Percentiles rank a stretch among this genome's conserved stretches.
phyloP scores from a whole-genome alignment of 1,140 invertebrate genomes.

The Neodiprion fabricii region DNA sequence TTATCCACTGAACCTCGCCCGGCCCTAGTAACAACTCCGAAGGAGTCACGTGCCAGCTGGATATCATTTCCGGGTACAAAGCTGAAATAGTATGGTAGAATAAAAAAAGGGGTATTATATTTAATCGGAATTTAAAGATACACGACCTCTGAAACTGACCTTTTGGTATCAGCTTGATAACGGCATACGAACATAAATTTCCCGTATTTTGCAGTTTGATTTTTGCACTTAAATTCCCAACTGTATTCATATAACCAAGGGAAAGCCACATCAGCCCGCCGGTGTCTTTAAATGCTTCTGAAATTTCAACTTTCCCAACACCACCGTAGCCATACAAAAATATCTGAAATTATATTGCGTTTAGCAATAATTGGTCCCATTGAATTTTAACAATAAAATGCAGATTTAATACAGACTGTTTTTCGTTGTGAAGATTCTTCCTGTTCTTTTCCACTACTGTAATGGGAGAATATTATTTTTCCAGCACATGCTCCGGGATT shows the following conservation, averaged over 20 bases:
- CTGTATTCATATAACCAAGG: conserved; percentile 56
- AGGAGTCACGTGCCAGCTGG: conserved; percentile 53
- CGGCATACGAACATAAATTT: conserved; percentile 56
- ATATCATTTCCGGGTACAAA: conserved; percentile 49
- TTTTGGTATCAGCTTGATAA: conserved; percentile 57
- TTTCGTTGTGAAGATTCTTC: conserved; percentile 45
- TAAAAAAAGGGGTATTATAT: conserved; percentile 17
- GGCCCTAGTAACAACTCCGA: conserved; percentile 51
- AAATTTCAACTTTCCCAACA: conserved; percentile 54
- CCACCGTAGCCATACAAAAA: conserved; percentile 62
- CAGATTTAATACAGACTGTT: conserved; percentile 38
- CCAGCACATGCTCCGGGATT: conserved; percentile 53
- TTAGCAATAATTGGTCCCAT: not conserved
- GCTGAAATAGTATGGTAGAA: conserved; percentile 37
- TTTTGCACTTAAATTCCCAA: conserved; percentile 46
- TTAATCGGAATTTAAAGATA: conserved; percentile 8
- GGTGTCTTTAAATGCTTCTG: conserved; percentile 58
- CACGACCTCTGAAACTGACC: conserved; percentile 34
- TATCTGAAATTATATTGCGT: conserved; percentile 41
- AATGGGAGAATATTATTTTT: conserved; percentile 59
- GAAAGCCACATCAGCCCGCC: conserved; percentile 60
- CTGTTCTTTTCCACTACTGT: conserved; percentile 47
- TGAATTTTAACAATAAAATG: conserved; percentile 6
- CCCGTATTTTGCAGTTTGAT: conserved; percentile 60
- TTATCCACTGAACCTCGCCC: conserved; percentile 45